Evolutionary conservation across 2,888 invertebrate genomes (phyloP).

Genomic region (Phaonia tiefii): DNA sequence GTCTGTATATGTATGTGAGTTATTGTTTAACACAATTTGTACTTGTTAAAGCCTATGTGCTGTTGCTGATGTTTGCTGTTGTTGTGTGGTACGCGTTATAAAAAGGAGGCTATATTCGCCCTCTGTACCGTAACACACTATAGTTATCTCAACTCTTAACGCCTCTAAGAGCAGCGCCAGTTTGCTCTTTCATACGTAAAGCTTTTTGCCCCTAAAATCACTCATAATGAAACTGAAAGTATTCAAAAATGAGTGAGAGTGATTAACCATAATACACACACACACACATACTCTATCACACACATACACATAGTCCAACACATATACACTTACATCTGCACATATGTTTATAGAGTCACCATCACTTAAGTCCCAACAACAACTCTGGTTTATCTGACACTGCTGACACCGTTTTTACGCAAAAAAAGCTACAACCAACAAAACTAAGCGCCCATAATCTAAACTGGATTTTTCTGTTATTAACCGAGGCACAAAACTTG

Average conservation of each 20-base stretch:
- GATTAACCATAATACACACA: constrained; percentile 3
- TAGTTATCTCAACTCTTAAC: background rate
- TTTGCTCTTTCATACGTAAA: constrained; percentile 37
- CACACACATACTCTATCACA: background rate
- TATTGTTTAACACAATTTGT: constrained; percentile 1
- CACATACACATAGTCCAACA: constrained; percentile 17
- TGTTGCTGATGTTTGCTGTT: background rate
- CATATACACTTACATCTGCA: background rate
- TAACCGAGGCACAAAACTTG: constrained; percentile 27
- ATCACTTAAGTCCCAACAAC: constrained; percentile 18
- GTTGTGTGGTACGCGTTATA: constrained; percentile 50
- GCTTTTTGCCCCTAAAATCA: constrained; percentile 32
- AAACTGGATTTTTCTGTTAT: constrained; percentile 61
- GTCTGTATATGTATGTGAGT: background rate
- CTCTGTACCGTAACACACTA: background rate
- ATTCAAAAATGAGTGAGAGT: constrained; percentile 9
- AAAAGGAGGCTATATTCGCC: constrained; percentile 56
- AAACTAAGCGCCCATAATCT: constrained; percentile 49
- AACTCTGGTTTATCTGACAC: constrained; percentile 65
- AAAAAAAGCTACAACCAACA: constrained; percentile 49
- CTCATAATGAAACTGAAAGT: constrained; percentile 64
- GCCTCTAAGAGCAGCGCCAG: constrained; percentile 4
- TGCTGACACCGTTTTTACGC: constrained; percentile 68
- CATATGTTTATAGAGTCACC: too few species aligned
- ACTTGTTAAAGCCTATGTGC: too few species aligned